These are phyloP conservation scores for Jordanella pulchra DNA, from an alignment of 2,797 vertebrate species.

Conservation along the genomic window DNA sequence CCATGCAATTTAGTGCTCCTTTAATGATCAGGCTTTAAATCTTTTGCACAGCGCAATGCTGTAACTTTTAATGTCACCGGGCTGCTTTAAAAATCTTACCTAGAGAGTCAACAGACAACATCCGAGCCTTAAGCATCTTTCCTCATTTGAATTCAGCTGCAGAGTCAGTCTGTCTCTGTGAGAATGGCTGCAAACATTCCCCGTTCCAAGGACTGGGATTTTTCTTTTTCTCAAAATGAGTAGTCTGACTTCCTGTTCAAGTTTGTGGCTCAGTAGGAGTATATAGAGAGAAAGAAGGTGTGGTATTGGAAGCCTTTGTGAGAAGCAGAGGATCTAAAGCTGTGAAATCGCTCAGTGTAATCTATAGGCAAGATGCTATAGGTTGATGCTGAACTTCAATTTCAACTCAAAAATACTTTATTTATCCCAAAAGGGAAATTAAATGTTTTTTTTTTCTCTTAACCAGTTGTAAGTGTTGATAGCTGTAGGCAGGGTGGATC, in stretches of 20 bases:
- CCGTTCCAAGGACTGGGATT: slow-evolving; percentile 63
- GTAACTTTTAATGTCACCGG: slow-evolving; percentile 40
- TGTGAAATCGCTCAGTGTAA: slow-evolving; percentile 31
- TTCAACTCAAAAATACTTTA: no score
- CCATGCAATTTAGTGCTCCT: no score
- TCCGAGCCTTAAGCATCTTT: slow-evolving; percentile 27
- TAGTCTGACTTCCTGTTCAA: slow-evolving; percentile 40
- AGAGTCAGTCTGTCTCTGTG: slow-evolving; percentile 70
- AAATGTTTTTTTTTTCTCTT: no score
- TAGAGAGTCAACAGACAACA: slow-evolving; percentile 8
- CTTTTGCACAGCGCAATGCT: slow-evolving; percentile 25
- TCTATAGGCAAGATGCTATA: slow-evolving; percentile 5
- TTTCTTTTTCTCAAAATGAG: slow-evolving; percentile 64
- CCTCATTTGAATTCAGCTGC: slow-evolving; percentile 80
- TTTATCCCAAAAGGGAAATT: no score
- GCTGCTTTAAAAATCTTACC: slow-evolving; percentile 41
- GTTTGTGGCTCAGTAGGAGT: slow-evolving; percentile 46
- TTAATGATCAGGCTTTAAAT: no score
- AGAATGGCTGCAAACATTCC: slow-evolving; percentile 68
- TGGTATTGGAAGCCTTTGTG: slow-evolving; percentile 19
- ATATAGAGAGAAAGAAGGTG: slow-evolving; percentile 27
- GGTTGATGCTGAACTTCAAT: no score
- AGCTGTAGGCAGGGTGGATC: no score
- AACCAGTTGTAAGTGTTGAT: no score
- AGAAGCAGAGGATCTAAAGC: slow-evolving; percentile 23